Percentiles rank a stretch among this genome's conserved stretches.
Conservation (phyloP, 2,113 vertebrate species). For the Cryptomyrus ogoouensis region DNA sequence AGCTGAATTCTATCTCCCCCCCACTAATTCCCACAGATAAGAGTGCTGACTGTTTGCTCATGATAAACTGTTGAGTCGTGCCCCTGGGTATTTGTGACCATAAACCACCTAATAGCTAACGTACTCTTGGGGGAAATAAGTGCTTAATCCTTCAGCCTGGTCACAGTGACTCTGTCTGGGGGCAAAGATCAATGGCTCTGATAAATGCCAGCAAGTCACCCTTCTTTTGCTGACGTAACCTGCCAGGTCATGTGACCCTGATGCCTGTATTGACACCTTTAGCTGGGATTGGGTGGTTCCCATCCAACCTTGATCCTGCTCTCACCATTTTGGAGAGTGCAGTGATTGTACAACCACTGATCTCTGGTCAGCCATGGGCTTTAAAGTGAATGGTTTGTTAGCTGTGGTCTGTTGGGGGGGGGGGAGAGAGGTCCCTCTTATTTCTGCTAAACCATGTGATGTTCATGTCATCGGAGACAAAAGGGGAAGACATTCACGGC, state of each 20-base stretch:
- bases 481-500: not conserved
- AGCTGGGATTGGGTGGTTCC: not conserved
- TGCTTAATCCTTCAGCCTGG: slow-evolving; percentile 32
- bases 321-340: not conserved
- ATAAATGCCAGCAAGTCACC: slow-evolving; percentile 4
- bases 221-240: not conserved
- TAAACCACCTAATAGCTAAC: slow-evolving; percentile 16
- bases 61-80: slow-evolving; percentile 10
- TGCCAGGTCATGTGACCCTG: not conserved
- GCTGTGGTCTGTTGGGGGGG: not conserved
- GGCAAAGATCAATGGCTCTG: slow-evolving; percentile 32
- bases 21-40: not conserved
- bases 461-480: not conserved
- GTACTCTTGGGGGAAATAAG: slow-evolving; percentile 28
- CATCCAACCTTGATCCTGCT: not conserved
- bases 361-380: not conserved
- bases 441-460: not conserved
- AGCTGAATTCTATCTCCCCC: not conserved
- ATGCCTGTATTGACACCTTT: not conserved
- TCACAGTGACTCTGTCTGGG: slow-evolving; percentile 34
- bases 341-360: not conserved
- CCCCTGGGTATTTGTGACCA: slow-evolving; percentile 8
- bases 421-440: not conserved
- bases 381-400: not conserved
- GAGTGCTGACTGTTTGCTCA: not conserved